Evolutionary conservation across 2,797 vertebrate species (phyloP), one percentile per base, ranked within the genome.

Genomic region (Pangasius macronema): DNA sequence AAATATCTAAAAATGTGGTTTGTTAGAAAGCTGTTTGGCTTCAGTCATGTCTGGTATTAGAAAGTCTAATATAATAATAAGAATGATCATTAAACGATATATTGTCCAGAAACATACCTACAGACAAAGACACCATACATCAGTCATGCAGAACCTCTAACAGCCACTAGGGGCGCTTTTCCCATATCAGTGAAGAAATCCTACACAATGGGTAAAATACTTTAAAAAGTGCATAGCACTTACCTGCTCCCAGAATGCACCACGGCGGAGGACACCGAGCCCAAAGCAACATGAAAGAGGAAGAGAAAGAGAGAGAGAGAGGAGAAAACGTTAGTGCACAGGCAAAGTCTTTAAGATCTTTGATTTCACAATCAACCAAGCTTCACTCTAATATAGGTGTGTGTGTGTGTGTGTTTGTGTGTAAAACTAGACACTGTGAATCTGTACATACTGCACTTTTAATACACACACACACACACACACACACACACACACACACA

Each of bases 181-280:
- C 24, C 53, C 27, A 51, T 6, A 67, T 3, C 61, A 67, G 16
- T 22, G n/a, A 33, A 63, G 39, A 18, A 80, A 61, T 39, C 77
- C 42, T 82, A 30, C 42, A 51, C 80, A 46, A 46, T 42, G 36
- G 10, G 9, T 57, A 42, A 61, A 57, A 75, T 27, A 20, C 27
- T 57, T 61, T 73, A 53, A 30, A 67, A 84, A 51, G 53, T 61
- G 20, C 22, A 85, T 24, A 46, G 36, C 22, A 87, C 90, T 89
- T 89, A 91, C 90, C 91, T 92, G 76, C 72, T 77, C 53, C 87
- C 89, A 87, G 55, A 85, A 87, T 73, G 83, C 88, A 88, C 57
- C 72, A 83, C 67, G 55, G 57, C 84, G 87, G 80, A 81, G 30
- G 63, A 20, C 49, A 49, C 27, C 2, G 22, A 76, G 46, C 24